Base-by-base conservation (phyloP, 2,888 invertebrate species). In the Helobdella robusta region DNA sequence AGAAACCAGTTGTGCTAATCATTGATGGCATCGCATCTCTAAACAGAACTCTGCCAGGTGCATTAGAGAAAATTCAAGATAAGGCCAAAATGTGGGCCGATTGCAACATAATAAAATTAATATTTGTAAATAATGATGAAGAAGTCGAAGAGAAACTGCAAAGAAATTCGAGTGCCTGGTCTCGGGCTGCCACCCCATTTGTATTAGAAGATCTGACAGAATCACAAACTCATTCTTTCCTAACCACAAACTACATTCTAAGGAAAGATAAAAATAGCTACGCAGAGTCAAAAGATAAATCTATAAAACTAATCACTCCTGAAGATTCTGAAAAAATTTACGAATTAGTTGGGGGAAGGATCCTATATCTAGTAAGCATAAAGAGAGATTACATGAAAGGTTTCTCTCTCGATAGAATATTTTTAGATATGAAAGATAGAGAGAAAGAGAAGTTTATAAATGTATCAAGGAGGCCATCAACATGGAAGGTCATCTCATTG, bases 81-180 rank as follows among this genome's bases (percentile, higher is more conserved):
- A 72, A 72, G 58, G 72, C 72, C 18, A 72, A 70, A 44, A 56
- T 72, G n/a, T 72, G 71, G 72, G 68, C 71, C 5, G 71, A 72
- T 60, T 59, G 69, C 44, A 70, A 72, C 59, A 68, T 70, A 4
- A 69, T 59, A 35, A 72, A 71, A 59, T 46, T 72, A 20, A 58
- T 71, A 2, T 70, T 71, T 56, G 67, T 71, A 32, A 66, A 64
- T 50, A 68, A 69, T 52, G 69, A 68, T 44, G 70, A 69, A 59
- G 32, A 50, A 11, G 66, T 65, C 1, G 68, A 62, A n/a, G 25
- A 44, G n/a, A 28, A 59, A 5, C 34, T 71, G 54, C 68, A 69
- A 62, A 44, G 60, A 28, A 54, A 65, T 48, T 28, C 64, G 23
- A 68, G 69, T 59, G 46, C 25, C 28, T 71, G 70, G 71, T 72